phyloP scores from a whole-genome alignment of 2,797 vertebrate species.

The Malacoraja senta region DNA sequence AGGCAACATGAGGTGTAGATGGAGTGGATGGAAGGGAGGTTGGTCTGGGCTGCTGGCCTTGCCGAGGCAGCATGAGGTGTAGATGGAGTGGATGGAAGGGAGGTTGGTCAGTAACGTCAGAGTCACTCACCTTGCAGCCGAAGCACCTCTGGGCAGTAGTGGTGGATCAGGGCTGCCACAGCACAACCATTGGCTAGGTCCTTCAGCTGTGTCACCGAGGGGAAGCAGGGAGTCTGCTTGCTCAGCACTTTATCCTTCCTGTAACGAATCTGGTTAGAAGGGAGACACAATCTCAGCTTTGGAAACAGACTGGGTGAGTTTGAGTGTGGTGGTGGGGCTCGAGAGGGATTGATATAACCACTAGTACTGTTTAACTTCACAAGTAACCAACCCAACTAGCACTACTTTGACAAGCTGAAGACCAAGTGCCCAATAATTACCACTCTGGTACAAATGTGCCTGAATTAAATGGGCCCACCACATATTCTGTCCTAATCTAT shows the following conservation, averaged over 20 bases:
- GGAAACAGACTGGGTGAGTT: conserved; percentile 36
- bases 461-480: background rate
- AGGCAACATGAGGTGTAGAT: too few species aligned
- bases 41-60: too few species aligned
- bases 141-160: conserved; percentile 78
- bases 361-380: conserved; percentile 12
- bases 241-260: conserved; percentile 78
- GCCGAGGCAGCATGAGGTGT: too few species aligned
- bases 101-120: too few species aligned
- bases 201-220: conserved; percentile 68
- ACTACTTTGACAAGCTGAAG: background rate
- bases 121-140: conserved; percentile 70
- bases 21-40: too few species aligned
- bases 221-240: conserved; percentile 73
- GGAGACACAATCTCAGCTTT: conserved; percentile 38
- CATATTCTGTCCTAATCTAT: background rate
- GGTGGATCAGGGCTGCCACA: conserved; percentile 75
- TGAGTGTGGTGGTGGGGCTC: conserved; percentile 26
- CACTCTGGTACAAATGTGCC: background rate
- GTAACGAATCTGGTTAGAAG: conserved; percentile 71
- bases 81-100: too few species aligned
- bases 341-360: conserved; percentile 32
- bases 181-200: conserved; percentile 79
- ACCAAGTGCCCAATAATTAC: too few species aligned
- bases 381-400: background rate